Evolutionary conservation across 2,888 invertebrate species (phyloP), one percentile per base, ranked within the genome.

Genomic region (Melanchra persicariae): DNA sequence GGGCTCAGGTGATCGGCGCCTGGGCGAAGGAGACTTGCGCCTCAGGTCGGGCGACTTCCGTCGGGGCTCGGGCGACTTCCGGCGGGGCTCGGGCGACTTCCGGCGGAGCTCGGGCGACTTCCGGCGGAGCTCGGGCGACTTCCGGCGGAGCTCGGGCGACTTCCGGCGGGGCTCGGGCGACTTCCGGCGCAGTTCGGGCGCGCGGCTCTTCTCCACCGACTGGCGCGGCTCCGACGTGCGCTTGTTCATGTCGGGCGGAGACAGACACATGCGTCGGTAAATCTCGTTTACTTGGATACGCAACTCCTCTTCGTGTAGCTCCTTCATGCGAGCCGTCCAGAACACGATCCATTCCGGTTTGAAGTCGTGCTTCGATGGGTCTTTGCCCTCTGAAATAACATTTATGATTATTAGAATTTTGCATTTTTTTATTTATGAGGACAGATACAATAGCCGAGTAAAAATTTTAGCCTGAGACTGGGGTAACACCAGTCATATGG

Each of bases 331-430:
- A 73, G 97, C 97, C 85, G 98, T 98, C 98, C 98, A 98, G 91
- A 97, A 98, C 63, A 97, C 93, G 65, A 98, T 98, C 98, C 98
- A 98, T 87, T 98, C 98, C 0, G 98, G 98, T 85, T 98, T 98
- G 90, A 98, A 98, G 88, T 98, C 98, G 89, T 98, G 97, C 79
- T 97, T 97, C 45, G 97, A 96, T 0, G 98, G 97, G 90, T 98
- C 98, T 90, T 97, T 97, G 61, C 97, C 97, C 91, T 97, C 97
- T 87, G 88, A 26, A 72, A 47, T 26, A 34, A 70, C 22, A 52
- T 19, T 47, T 17, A 70, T 19, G 22, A n/a, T 54, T 37, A 34
- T 45, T 22, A 34, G 9, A 37, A 55, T 40, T 2, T 30, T 54
- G 45, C 1, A 19, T 0, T 54, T 26, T 52, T 26, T 17, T 30